Evolutionary conservation across 2,113 vertebrate species (phyloP).

Genomic region (human): DNA sequence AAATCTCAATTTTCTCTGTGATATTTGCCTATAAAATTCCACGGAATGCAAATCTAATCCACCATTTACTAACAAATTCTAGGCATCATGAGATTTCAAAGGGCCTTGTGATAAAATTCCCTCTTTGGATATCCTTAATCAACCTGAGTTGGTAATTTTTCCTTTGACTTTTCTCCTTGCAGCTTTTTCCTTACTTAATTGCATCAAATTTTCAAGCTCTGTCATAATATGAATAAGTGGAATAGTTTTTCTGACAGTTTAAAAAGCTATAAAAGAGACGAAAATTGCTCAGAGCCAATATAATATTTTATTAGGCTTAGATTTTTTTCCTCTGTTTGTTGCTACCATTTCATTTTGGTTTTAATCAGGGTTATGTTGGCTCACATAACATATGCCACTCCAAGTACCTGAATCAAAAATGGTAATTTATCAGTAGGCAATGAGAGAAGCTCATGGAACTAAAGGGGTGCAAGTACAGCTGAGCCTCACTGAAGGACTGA

Average conservation of each 20-base stretch:
- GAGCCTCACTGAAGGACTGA: background rate
- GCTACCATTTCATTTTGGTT: background rate
- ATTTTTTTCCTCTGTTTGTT: background rate
- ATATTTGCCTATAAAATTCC: conserved; percentile 13
- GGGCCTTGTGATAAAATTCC: background rate
- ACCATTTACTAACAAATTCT: conserved; percentile 6
- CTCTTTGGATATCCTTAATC: background rate
- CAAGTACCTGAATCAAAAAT: background rate
- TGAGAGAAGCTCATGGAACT: background rate
- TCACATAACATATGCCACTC: background rate
- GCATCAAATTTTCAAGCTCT: background rate
- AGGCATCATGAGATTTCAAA: background rate
- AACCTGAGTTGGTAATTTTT: background rate
- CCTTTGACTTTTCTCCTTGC: background rate
- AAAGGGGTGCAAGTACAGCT: background rate
- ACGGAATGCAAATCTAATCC: background rate
- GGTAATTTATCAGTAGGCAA: background rate
- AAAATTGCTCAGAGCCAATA: background rate
- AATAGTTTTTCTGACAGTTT: background rate
- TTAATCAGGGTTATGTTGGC: background rate
- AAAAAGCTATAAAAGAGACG: background rate
- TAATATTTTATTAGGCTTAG: background rate
- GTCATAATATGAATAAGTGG: conserved; percentile 5
- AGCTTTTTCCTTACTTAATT: background rate
- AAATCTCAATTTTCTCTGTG: background rate